Conservation (phyloP, 2,797 vertebrate species). For the Denticeps clupeoides region DNA sequence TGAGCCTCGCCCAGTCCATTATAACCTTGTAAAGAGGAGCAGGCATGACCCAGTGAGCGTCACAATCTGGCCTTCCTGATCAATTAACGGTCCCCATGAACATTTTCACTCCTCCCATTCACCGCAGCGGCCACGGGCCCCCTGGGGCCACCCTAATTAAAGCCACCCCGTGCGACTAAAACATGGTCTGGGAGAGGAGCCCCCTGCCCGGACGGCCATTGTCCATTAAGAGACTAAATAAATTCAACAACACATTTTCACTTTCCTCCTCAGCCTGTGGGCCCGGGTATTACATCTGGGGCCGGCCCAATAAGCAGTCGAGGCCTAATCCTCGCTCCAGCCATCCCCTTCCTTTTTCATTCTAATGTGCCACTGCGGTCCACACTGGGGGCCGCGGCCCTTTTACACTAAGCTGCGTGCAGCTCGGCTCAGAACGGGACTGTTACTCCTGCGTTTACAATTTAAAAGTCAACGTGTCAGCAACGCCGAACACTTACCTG, state of each 20-base stretch:
- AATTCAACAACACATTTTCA: slow-evolving; percentile 57
- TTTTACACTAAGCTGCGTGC: not conserved
- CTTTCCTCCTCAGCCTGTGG: slow-evolving; percentile 44
- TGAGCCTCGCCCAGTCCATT: not conserved
- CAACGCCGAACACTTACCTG: too few relatives aligned
- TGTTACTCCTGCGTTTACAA: not conserved
- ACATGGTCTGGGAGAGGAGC: slow-evolving; percentile 44
- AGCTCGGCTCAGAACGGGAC: too few relatives aligned
- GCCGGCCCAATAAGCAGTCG: slow-evolving; percentile 36
- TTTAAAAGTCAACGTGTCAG: not conserved
- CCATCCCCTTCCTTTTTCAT: slow-evolving; percentile 30
- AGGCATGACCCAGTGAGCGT: slow-evolving; percentile 47
- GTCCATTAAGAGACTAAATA: slow-evolving; percentile 44
- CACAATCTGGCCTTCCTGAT: slow-evolving; percentile 52
- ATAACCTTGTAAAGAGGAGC: slow-evolving; percentile 32
- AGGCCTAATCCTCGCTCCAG: slow-evolving; percentile 51
- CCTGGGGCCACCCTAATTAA: slow-evolving; percentile 67
- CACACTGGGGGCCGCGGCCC: not conserved
- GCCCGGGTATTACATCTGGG: slow-evolving; percentile 49
- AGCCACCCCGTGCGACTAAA: slow-evolving; percentile 58
- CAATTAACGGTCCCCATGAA: slow-evolving; percentile 45
- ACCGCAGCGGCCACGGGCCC: slow-evolving; percentile 54
- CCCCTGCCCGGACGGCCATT: slow-evolving; percentile 43
- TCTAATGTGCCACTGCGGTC: slow-evolving; percentile 31
- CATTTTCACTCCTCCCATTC: slow-evolving; percentile 29